phyloP scores from a whole-genome alignment of 2,797 vertebrate species.

The Pseudochromis fuscus region DNA sequence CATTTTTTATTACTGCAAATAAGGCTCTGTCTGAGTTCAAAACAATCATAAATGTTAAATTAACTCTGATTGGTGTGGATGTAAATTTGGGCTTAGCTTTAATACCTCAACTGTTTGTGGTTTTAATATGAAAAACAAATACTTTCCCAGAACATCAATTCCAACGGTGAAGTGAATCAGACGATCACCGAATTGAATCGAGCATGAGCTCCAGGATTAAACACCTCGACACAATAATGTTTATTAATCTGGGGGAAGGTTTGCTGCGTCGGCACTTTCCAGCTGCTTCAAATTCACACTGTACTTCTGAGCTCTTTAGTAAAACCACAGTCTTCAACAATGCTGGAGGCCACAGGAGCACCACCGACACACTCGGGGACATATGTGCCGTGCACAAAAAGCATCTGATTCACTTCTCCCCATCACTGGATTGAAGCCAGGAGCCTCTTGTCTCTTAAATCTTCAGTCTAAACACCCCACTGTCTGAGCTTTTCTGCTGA shows the following conservation, averaged over 20 bases:
- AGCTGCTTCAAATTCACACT: constrained; percentile 18
- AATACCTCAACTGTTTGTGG: constrained; percentile 8
- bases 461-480: constrained; percentile 38
- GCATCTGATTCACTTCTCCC: constrained; percentile 25
- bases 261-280: constrained; percentile 42
- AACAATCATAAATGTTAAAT: constrained; percentile 13
- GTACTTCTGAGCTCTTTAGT: constrained; percentile 36
- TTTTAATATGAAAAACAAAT: constrained; percentile 47
- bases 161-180: constrained; percentile 22
- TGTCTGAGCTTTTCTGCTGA: constrained; percentile 35
- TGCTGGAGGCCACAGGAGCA: constrained; percentile 20
- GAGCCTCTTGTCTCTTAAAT: constrained; percentile 44
- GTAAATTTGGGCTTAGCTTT: constrained; percentile 2
- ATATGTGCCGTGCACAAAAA: constrained; percentile 26
- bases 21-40: neutral
- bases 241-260: constrained; percentile 42
- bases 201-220: constrained; percentile 46
- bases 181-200: constrained; percentile 1
- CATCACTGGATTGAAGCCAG: constrained; percentile 20
- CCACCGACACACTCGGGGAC: constrained; percentile 13
- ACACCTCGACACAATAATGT: constrained; percentile 34
- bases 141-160: constrained; percentile 26
- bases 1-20: neutral
- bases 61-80: neutral
- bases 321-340: constrained; percentile 31